Conservation (phyloP, 2,797 vertebrate genomes). For the Cryptoprocta ferox region DNA sequence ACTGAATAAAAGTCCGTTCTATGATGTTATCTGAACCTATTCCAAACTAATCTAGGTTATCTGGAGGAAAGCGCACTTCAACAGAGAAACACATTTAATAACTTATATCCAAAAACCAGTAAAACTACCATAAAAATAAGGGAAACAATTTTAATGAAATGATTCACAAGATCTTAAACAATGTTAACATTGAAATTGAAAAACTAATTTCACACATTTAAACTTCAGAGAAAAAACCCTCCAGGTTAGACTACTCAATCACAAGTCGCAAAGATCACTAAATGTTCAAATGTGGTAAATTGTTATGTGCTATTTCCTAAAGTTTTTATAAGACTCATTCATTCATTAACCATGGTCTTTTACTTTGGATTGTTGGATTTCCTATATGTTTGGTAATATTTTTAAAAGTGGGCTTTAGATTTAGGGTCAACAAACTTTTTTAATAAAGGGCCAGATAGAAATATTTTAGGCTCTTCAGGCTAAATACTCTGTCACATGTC, state of each 20-base stretch:
- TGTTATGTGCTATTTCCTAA: neutral
- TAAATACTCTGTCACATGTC: neutral
- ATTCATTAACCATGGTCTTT: neutral
- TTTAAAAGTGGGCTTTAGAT: neutral
- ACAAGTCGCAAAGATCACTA: conserved; percentile 20
- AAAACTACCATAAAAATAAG: conserved; percentile 42
- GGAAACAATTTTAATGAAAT: conserved; percentile 50
- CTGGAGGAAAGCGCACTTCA: conserved; percentile 67
- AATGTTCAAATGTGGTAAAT: conserved; percentile 2
- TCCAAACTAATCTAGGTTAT: conserved; percentile 68
- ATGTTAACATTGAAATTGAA: conserved; percentile 24
- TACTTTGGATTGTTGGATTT: conserved; percentile 6
- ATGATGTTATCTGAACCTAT: conserved; percentile 57
- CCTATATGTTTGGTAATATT: neutral
- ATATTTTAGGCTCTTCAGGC: conserved; percentile 41
- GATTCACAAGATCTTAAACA: conserved; percentile 42
- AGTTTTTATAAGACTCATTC: conserved; percentile 30
- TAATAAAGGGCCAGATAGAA: neutral
- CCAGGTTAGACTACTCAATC: conserved; percentile 1
- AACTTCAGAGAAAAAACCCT: neutral
- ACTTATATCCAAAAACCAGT: conserved; percentile 36
- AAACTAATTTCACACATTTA: conserved; percentile 57
- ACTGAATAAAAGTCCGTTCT: conserved; percentile 60
- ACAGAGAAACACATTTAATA: conserved; percentile 58
- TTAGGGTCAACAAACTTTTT: neutral